A percentile compares a stretch with the other conserved stretches of the same genome.
Evolutionary conservation across 30 jellyfish, hydroid and myxozoan genomes (phyloP).

Genomic region (Morbakka virulenta): DNA sequence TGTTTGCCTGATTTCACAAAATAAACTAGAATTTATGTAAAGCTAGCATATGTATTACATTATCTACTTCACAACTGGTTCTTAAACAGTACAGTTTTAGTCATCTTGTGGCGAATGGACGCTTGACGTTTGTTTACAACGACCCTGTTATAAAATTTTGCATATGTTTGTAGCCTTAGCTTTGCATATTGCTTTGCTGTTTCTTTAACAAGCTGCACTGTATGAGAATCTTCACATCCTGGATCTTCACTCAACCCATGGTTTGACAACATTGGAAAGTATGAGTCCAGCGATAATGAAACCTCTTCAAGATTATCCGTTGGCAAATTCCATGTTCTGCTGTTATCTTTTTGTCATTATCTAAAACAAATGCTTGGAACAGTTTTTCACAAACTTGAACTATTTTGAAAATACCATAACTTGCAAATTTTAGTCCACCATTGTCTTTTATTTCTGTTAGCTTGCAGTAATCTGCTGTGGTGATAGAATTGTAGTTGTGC

Average conservation of each 20-base stretch:
- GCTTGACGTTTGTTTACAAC: slow-evolving; percentile 31
- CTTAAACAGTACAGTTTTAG: slow-evolving; percentile 31
- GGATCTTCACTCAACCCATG: slow-evolving; percentile 5
- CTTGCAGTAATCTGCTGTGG: neutral
- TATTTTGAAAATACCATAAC: slow-evolving; percentile 22
- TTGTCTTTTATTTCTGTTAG: slow-evolving; percentile 1
- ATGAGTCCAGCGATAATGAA: slow-evolving; percentile 2
- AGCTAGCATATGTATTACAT: too few relatives aligned
- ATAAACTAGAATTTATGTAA: too few relatives aligned
- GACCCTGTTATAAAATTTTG: slow-evolving; percentile 14
- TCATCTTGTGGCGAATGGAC: slow-evolving; percentile 38
- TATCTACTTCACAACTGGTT: slow-evolving; percentile 18
- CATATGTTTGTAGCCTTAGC: slow-evolving; percentile 1
- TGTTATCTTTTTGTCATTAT: neutral
- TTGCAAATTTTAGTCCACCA: slow-evolving; percentile 20
- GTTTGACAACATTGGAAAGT: slow-evolving; percentile 1
- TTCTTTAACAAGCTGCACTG: slow-evolving; percentile 7
- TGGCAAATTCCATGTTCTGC: slow-evolving; percentile 15
- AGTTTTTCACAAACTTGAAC: slow-evolving; percentile 25
- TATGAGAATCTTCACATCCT: slow-evolving; percentile 11
- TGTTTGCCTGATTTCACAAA: too few relatives aligned
- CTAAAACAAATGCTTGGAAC: slow-evolving; percentile 7
- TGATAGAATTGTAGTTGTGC: neutral
- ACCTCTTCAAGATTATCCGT: neutral
- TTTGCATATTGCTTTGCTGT: neutral